Base-by-base conservation (phyloP, 2,888 invertebrate genomes). In the Ganaspis brasiliensis region DNA sequence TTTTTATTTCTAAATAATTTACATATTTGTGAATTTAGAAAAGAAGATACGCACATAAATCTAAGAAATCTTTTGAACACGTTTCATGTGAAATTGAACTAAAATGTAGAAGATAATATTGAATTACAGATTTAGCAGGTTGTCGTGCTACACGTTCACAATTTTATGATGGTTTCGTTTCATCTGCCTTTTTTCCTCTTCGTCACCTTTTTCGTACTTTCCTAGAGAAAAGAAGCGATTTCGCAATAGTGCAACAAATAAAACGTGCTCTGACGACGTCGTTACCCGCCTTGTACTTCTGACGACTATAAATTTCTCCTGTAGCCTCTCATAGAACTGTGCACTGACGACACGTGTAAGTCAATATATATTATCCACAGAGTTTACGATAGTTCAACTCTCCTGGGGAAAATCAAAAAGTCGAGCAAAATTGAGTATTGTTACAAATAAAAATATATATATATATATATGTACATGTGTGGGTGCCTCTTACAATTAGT, bases 221-320 rank as follows among this genome's bases (percentile, higher is more conserved):
- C 5, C 37, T 1, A 16, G 19, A 37, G 9, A 72, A 77, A 57
- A 74, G 70, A 67, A 71, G 52, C 77, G 75, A 70, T 74, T 55
- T 74, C 74, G 72, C 75, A 77, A 75, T 77, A 61, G 75, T 55
- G 71, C 35, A 59, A 75, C 78, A 76, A 78, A 80, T 80, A 78
- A 80, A 80, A 77, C 56, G 76, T 75, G 26, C 57, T 70, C 73
- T 78, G 78, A 80, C 78, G 78, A 71, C 74, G 77, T 75, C 77
- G 78, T 80, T 78, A 80, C 72, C 72, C 78, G 67, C 56, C 73
- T 75, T 37, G 73, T 59, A 73, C 75, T 80, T 74, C 78, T 78
- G 80, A 77, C 74, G 76, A 72, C 80, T 73, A 80, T 80, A 78
- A 78, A 80, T 80, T 80, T 78, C 75, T 67, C 73, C 49, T 67